A percentile compares a stretch with the other conserved stretches of the same genome.
phyloP scores from a whole-genome alignment of 2,888 invertebrate genomes.

The Drosophila mayaguana region DNA sequence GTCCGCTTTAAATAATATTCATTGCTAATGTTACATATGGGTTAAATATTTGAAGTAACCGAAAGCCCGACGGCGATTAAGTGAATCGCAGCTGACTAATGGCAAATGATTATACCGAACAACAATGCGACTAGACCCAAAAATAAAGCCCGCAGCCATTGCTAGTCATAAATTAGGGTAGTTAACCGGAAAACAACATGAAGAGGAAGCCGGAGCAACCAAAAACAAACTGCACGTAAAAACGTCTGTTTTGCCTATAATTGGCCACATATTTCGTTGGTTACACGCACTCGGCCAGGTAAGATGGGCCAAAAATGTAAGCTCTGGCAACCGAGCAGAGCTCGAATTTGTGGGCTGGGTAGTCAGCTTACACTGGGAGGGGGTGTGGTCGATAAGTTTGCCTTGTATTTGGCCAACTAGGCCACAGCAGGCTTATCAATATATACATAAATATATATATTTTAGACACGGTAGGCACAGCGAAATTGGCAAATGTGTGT shows the following conservation, averaged over 20 bases:
- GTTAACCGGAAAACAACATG: constrained; percentile 7
- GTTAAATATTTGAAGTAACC: constrained; percentile 31
- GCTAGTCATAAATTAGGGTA: constrained; percentile 67
- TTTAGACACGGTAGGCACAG: constrained; percentile 32
- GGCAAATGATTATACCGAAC: constrained; percentile 61
- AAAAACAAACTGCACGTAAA: constrained; percentile 62
- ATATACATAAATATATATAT: constrained; percentile 21
- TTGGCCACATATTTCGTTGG: constrained; percentile 78
- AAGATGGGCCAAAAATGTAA: constrained; percentile 41
- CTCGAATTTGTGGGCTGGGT: constrained; percentile 21
- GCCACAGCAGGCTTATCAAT: constrained; percentile 61
- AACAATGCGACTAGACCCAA: constrained; percentile 24
- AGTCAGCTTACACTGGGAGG: background rate
- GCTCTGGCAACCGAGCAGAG: constrained; percentile 28
- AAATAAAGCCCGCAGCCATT: constrained; percentile 49
- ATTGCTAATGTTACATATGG: constrained; percentile 32
- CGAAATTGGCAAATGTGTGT: constrained; percentile 39
- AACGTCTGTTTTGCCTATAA: constrained; percentile 78
- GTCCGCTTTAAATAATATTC: constrained; percentile 22
- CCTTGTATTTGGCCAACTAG: constrained; percentile 61
- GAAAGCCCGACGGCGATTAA: constrained; percentile 40
- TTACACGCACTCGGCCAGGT: constrained; percentile 39
- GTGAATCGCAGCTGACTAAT: constrained; percentile 52
- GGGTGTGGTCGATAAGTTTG: constrained; percentile 12
- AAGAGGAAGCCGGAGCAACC: constrained; percentile 18